phyloP scores from a whole-genome alignment of 1,140 invertebrate genomes.

The Lepidurus arcticus region DNA sequence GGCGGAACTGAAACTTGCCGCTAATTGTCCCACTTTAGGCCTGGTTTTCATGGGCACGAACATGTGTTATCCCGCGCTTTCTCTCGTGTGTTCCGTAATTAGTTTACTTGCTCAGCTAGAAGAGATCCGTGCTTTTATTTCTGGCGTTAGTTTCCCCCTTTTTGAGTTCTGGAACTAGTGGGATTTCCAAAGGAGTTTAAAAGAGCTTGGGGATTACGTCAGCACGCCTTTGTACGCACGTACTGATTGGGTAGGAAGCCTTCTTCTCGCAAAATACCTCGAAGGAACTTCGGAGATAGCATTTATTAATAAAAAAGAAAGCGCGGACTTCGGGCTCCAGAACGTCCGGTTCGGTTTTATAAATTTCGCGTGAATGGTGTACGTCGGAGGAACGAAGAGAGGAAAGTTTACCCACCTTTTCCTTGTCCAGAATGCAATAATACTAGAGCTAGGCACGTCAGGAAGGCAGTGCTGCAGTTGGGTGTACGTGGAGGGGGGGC shows the following conservation, averaged over 20 bases:
- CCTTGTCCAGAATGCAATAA: background rate
- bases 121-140: background rate
- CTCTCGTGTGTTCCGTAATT: background rate
- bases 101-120: background rate
- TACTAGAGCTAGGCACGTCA: background rate
- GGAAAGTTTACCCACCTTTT: background rate
- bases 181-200: too few species aligned
- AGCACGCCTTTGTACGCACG: too few species aligned
- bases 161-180: too few species aligned
- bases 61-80: background rate
- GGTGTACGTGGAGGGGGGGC: background rate
- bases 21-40: conserved; percentile 18
- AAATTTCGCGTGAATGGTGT: background rate
- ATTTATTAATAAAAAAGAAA: too few species aligned
- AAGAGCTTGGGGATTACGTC: too few species aligned
- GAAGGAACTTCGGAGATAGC: too few species aligned
- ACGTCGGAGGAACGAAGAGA: background rate
- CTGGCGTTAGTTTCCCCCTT: too few species aligned
- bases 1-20: background rate
- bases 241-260: too few species aligned
- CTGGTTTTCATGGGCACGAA: background rate
- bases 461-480: background rate
- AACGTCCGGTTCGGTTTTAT: background rate
- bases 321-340: too few species aligned
- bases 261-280: too few species aligned